Evolutionary conservation across 1,140 invertebrate genomes (phyloP).

Genomic region (Pseudachorutes palmiensis): DNA sequence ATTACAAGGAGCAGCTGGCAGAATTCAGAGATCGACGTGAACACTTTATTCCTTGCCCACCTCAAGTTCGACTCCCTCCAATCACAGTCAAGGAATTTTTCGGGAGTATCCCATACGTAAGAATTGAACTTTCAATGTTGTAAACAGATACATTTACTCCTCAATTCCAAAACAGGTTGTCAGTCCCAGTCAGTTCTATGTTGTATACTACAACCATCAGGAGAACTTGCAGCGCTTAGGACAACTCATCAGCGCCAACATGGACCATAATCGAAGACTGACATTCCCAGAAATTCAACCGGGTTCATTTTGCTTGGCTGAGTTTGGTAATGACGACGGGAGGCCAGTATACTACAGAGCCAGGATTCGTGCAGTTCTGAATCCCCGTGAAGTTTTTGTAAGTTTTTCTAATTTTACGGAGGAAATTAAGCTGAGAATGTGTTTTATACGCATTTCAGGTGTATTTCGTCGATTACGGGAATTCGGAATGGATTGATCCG

Average conservation of each 20-base stretch:
- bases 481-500: constrained; percentile 41
- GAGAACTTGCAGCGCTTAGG: constrained; percentile 10
- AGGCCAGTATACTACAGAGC: constrained; percentile 28
- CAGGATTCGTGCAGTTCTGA: constrained; percentile 19
- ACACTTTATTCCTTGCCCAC: constrained; percentile 8
- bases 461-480: constrained; percentile 73
- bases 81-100: constrained; percentile 1
- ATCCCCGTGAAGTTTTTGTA: constrained; percentile 18
- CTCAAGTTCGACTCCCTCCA: constrained; percentile 18
- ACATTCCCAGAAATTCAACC: constrained; percentile 4
- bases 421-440: background rate
- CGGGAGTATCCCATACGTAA: constrained; percentile 20
- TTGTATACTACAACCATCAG: constrained; percentile 9
- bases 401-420: background rate
- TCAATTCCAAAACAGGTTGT: constrained; percentile 17
- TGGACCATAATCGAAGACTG: background rate
- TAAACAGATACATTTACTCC: no score
- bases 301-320: constrained; percentile 26
- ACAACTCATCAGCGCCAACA: constrained; percentile 6
- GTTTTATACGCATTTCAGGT: constrained; percentile 44
- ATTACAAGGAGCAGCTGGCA: constrained; percentile 4
- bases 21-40: no score
- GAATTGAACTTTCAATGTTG: no score
- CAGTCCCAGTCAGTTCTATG: constrained; percentile 33
- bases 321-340: constrained; percentile 1